Evolutionary conservation across 2,113 vertebrate genomes (phyloP).

Genomic region (Festucalex cinctus): DNA sequence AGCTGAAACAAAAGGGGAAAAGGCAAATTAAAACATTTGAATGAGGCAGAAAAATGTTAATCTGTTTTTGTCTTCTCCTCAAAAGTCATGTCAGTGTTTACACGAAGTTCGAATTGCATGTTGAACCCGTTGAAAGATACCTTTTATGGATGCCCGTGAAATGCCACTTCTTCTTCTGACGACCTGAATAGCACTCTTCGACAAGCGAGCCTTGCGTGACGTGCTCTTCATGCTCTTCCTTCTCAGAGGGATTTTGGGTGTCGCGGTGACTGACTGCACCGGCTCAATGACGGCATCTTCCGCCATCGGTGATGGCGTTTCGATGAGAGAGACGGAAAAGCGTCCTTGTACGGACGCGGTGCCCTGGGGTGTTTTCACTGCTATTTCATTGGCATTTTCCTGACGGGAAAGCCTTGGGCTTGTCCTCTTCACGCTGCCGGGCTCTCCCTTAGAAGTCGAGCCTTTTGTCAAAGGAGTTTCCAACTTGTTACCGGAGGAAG

Average conservation of each 20-base stretch:
- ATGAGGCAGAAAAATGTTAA: neutral
- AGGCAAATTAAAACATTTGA: neutral
- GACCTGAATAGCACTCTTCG: conserved; percentile 57
- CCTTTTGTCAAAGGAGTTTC: conserved; percentile 1
- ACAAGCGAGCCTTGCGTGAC: conserved; percentile 46
- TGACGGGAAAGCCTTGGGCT: neutral
- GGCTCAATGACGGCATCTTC: conserved; percentile 6
- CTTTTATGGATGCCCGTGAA: conserved; percentile 79
- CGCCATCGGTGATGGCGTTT: conserved; percentile 57
- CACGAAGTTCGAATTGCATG: neutral
- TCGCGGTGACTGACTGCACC: neutral
- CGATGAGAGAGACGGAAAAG: conserved; percentile 76
- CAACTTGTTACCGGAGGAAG: conserved; percentile 14
- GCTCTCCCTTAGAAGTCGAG: neutral
- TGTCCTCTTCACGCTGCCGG: conserved; percentile 1
- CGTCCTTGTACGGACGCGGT: conserved; percentile 57
- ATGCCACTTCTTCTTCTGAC: conserved; percentile 78
- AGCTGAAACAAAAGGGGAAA: conserved; percentile 50
- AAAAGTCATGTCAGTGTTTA: neutral
- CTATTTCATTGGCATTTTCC: neutral
- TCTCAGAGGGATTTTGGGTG: conserved; percentile 36
- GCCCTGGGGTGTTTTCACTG: conserved; percentile 11
- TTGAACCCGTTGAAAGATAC: conserved; percentile 49
- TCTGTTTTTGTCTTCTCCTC: too few relatives aligned
- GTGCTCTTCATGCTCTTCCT: conserved; percentile 56